A percentile compares a stretch with the other conserved stretches of the same genome.
Evolutionary conservation across 2,113 vertebrate species (phyloP).

Genomic region (Actinemys pallida): DNA sequence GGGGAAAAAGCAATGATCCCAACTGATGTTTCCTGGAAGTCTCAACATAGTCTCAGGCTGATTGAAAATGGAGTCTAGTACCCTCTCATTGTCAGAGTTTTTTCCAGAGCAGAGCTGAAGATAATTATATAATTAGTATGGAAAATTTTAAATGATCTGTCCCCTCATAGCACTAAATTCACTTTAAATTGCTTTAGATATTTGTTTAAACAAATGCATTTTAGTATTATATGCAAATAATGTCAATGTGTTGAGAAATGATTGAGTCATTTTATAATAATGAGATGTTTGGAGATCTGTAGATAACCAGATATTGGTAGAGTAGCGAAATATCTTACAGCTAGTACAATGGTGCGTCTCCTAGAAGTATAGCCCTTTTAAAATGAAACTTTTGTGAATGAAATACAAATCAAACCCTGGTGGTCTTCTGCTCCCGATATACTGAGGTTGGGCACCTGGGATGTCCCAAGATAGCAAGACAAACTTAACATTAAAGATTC

Average conservation of each 20-base stretch:
- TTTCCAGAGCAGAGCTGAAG: neutral
- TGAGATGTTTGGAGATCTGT: neutral
- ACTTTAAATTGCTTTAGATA: neutral
- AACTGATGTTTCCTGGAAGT: neutral
- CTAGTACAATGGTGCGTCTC: neutral
- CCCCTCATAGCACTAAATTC: neutral
- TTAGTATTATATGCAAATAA: neutral
- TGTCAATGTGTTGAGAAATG: neutral
- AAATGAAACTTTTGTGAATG: neutral
- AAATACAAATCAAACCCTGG: conserved; percentile 19
- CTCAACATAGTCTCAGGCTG: neutral
- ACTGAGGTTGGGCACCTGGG: neutral
- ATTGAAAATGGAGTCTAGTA: neutral
- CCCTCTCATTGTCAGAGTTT: neutral
- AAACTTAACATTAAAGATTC: neutral
- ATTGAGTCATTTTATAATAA: neutral
- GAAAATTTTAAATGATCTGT: neutral
- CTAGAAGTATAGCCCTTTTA: neutral
- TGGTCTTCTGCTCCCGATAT: conserved; percentile 8
- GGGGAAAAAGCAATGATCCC: neutral
- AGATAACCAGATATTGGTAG: neutral
- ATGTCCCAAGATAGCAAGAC: neutral
- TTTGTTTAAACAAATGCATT: neutral
- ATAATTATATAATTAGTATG: neutral
- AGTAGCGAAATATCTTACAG: too few species aligned